Percentiles rank a stretch among this genome's conserved stretches.
Evolutionary conservation across 2,797 vertebrate genomes (phyloP).

Genomic region (Potorous gilbertii): DNA sequence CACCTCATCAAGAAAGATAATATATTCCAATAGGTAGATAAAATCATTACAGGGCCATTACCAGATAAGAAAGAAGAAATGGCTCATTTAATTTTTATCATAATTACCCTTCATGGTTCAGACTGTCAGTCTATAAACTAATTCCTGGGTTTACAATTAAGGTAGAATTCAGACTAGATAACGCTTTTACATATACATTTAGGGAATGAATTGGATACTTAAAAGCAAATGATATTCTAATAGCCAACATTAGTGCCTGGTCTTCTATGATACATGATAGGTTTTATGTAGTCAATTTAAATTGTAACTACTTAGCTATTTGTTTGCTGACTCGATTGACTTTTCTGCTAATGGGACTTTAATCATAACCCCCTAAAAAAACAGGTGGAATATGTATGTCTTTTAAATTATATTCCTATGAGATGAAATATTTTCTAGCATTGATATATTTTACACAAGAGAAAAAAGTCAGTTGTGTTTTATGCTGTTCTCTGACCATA

Average conservation of each 20-base stretch:
- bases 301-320: background rate
- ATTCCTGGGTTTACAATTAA: slow-evolving; percentile 24
- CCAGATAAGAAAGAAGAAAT: slow-evolving; percentile 15
- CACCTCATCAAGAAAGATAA: background rate
- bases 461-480: background rate
- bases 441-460: background rate
- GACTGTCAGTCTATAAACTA: background rate
- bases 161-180: slow-evolving; percentile 15
- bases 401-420: background rate
- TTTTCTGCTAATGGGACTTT: slow-evolving; percentile 59
- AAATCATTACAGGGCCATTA: background rate
- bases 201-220: slow-evolving; percentile 6
- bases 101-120: slow-evolving; percentile 8
- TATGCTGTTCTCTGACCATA: slow-evolving; percentile 50
- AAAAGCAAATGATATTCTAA: slow-evolving; percentile 30
- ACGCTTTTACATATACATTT: background rate
- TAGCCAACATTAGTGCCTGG: background rate
- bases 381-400: background rate
- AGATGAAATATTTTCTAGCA: background rate
- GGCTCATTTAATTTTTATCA: slow-evolving; percentile 34
- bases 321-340: slow-evolving; percentile 28
- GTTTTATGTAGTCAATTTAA: slow-evolving; percentile 19
- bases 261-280: background rate
- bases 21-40: background rate
- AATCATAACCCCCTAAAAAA: slow-evolving; percentile 53